Evolutionary conservation across 2,888 invertebrate genomes (phyloP).

Genomic region (Tenthredo livida): DNA sequence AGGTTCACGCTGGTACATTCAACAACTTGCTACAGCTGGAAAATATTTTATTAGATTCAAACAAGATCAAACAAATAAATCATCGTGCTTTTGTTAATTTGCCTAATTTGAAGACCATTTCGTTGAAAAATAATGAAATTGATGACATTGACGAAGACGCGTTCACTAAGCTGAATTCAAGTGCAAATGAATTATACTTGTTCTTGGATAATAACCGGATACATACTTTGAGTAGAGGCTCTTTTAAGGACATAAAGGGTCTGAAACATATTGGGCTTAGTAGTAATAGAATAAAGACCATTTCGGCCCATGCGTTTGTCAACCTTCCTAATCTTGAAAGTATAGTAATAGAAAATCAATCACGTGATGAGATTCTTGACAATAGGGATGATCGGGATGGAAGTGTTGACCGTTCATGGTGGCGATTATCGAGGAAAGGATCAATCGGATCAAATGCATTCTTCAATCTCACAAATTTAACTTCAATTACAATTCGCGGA

Average conservation of each 20-base stretch:
- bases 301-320: constrained; percentile 16
- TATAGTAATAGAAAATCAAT: constrained; percentile 39
- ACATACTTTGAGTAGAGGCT: constrained; percentile 23
- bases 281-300: constrained; percentile 21
- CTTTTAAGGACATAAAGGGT: background rate
- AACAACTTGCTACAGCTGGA: background rate
- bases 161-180: constrained; percentile 39
- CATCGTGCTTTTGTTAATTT: constrained; percentile 29
- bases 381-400: background rate
- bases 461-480: background rate
- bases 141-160: constrained; percentile 33
- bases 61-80: constrained; percentile 13
- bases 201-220: constrained; percentile 33
- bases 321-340: constrained; percentile 36
- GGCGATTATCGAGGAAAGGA: background rate
- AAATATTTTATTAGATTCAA: constrained; percentile 20
- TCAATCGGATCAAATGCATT: constrained; percentile 31
- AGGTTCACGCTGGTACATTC: constrained; percentile 23
- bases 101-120: constrained; percentile 34
- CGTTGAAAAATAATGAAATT: constrained; percentile 32
- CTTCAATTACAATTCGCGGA: constrained; percentile 9
- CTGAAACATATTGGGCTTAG: constrained; percentile 41
- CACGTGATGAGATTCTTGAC: background rate
- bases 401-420: background rate
- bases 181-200: constrained; percentile 25